Conservation (phyloP, 2,113 vertebrate species). For the Leuciscus idus region DNA sequence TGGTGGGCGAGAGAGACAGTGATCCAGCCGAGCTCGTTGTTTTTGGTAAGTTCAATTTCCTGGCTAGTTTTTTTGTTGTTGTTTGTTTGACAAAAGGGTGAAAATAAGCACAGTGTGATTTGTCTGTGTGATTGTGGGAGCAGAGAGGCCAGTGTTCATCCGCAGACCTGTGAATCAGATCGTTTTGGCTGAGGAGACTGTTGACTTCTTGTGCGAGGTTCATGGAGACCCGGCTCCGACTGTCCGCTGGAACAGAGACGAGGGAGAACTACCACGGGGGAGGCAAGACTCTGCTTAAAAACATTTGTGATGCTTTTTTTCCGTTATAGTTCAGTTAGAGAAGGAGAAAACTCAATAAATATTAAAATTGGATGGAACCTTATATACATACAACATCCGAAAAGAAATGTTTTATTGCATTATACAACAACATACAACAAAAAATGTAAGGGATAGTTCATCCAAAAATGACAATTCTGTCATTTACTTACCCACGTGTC, state of each 20-base stretch:
- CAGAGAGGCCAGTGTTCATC: constrained; percentile 90
- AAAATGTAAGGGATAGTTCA: neutral
- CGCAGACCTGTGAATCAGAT: constrained; percentile 93
- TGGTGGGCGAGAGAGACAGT: constrained; percentile 97
- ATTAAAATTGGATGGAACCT: neutral
- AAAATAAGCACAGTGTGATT: constrained; percentile 15
- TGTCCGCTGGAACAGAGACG: constrained; percentile 93
- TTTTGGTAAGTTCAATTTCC: constrained; percentile 78
- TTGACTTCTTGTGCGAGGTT: constrained; percentile 93
- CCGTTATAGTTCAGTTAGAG: neutral
- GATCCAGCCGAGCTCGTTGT: constrained; percentile 95
- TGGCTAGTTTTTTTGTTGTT: neutral
- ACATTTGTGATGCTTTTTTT: neutral
- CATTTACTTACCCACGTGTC: neutral
- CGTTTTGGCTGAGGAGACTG: constrained; percentile 91
- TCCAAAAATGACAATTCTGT: neutral
- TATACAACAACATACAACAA: constrained; percentile 10
- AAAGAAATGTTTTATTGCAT: constrained; percentile 4
- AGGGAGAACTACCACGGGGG: constrained; percentile 89
- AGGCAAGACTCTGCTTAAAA: constrained; percentile 75
- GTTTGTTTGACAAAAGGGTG: neutral
- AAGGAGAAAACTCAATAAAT: neutral
- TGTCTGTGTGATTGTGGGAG: constrained; percentile 10
- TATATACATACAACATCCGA: neutral
- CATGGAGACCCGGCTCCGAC: constrained; percentile 93